Evolutionary conservation across 2,113 vertebrate genomes (phyloP).

Genomic region (Sapayoa aenigma): DNA sequence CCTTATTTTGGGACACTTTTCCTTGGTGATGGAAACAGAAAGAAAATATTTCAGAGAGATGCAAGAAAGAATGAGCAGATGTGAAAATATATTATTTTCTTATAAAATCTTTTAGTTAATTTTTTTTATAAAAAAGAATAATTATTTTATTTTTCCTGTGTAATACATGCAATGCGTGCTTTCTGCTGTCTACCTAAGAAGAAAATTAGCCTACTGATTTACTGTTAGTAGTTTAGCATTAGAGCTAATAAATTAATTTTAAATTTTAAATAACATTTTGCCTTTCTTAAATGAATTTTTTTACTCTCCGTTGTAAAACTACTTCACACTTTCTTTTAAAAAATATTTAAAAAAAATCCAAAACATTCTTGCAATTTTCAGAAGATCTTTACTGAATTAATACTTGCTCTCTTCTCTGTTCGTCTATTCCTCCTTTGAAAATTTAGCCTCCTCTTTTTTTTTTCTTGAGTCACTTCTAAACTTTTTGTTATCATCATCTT

Average conservation of each 20-base stretch:
- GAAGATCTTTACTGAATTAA: neutral
- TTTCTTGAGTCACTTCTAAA: neutral
- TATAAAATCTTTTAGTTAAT: neutral
- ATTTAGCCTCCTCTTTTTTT: neutral
- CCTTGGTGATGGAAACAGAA: neutral
- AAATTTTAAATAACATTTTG: neutral
- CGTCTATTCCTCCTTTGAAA: neutral
- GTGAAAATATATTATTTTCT: neutral
- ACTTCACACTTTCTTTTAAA: neutral
- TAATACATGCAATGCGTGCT: neutral
- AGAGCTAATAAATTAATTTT: neutral
- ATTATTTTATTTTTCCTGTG: neutral
- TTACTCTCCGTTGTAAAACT: neutral
- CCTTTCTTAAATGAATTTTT: neutral
- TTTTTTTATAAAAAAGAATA: neutral
- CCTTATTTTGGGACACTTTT: neutral
- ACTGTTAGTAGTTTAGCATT: neutral
- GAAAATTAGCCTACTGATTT: neutral
- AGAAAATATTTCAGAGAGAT: neutral
- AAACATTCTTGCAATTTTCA: neutral
- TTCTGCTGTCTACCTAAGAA: neutral
- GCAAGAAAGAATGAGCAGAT: neutral
- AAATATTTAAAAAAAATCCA: neutral
- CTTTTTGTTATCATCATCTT: neutral
- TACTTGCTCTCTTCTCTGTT: neutral